Conservation (phyloP, 2,797 vertebrate genomes). For the Sparidentex hasta region DNA sequence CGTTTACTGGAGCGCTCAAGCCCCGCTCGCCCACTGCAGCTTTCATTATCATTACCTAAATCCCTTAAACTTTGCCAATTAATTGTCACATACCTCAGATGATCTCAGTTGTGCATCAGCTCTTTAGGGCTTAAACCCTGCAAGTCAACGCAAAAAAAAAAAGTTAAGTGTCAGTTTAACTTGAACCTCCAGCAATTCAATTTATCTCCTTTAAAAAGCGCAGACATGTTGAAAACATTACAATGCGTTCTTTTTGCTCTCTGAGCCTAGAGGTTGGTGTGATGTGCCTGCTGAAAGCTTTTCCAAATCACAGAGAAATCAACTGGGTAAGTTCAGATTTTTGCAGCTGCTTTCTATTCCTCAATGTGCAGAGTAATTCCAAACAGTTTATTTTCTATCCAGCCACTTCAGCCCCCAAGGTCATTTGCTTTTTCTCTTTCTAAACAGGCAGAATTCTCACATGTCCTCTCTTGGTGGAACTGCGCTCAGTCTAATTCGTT, state of each 20-base stretch:
- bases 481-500: conserved; percentile 69
- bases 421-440: conserved; percentile 79
- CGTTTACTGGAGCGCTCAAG: conserved; percentile 54
- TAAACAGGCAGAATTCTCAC: conserved; percentile 78
- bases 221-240: conserved; percentile 77
- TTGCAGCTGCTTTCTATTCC: conserved; percentile 87
- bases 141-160: conserved; percentile 10
- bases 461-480: conserved; percentile 73
- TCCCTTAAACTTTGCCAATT: conserved; percentile 56
- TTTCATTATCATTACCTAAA: conserved; percentile 72
- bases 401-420: conserved; percentile 84
- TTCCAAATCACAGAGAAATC: conserved; percentile 80
- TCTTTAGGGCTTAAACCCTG: conserved; percentile 10
- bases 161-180: conserved; percentile 32
- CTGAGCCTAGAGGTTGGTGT: conserved; percentile 71
- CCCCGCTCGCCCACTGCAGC: conserved; percentile 43
- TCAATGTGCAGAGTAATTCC: conserved; percentile 86
- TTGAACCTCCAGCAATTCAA: conserved; percentile 41
- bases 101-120: conserved; percentile 24
- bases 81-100: conserved; percentile 51
- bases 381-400: conserved; percentile 88
- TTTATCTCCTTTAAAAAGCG: conserved; percentile 68
- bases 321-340: conserved; percentile 74
- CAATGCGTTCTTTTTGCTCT: conserved; percentile 59
- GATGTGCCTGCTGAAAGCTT: conserved; percentile 80